These are phyloP conservation scores for Psammodynastes pulverulentus DNA, from an alignment of 2,113 vertebrate species.

Conservation along the genomic window DNA sequence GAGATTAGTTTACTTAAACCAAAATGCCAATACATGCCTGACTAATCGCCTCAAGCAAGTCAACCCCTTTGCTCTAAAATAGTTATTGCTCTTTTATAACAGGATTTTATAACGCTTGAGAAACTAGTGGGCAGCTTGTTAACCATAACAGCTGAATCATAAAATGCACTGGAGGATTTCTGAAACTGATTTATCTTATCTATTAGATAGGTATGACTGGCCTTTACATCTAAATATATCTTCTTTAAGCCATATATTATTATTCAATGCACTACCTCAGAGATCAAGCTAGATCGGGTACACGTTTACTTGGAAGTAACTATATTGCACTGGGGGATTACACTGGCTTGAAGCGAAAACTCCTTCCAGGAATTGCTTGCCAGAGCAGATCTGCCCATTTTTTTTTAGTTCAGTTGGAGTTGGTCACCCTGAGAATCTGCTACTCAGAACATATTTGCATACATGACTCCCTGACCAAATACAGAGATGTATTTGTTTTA, in stretches of 20 bases:
- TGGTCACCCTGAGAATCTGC: neutral
- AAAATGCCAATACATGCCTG: slow-evolving; percentile 46
- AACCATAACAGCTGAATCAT: slow-evolving; percentile 23
- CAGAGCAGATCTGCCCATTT: neutral
- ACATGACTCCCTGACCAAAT: neutral
- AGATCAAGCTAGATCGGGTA: neutral
- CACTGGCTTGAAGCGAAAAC: neutral
- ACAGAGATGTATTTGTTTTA: neutral
- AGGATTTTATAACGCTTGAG: slow-evolving; percentile 25
- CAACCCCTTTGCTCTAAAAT: slow-evolving; percentile 34
- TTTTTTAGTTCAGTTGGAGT: neutral
- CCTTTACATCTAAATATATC: slow-evolving; percentile 10
- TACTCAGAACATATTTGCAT: neutral
- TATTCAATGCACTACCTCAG: neutral
- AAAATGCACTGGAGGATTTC: slow-evolving; percentile 16
- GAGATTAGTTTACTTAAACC: slow-evolving; percentile 38
- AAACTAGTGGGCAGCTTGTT: slow-evolving; percentile 17
- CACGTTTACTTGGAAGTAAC: neutral
- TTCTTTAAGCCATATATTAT: neutral
- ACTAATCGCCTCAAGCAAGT: slow-evolving; percentile 55
- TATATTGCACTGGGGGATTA: neutral
- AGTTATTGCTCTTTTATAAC: slow-evolving; percentile 34
- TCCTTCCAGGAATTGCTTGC: too few relatives aligned
- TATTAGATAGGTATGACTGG: slow-evolving; percentile 14
- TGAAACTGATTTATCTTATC: slow-evolving; percentile 22